Base-by-base conservation (phyloP, 2,797 vertebrate genomes). In the Crocidura indochinensis region DNA sequence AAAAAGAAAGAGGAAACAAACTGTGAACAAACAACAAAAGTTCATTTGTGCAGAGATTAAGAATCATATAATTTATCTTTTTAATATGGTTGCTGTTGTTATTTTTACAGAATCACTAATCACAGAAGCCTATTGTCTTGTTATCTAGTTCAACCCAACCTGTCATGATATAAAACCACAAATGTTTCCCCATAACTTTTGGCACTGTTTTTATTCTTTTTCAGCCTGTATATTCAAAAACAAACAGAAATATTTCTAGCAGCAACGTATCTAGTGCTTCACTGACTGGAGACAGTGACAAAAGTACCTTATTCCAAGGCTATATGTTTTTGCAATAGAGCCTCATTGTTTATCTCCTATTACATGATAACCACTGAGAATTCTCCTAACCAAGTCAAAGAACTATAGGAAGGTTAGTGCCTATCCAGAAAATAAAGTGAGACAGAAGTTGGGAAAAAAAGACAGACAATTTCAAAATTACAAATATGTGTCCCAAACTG, bases 191-290 rank as follows among this genome's bases (percentile, higher is more conserved):
- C 75, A 91, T 89, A 94, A 93, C 91, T 93, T 80, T 95, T 96
- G 91, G 82, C 89, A 0, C 44, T 51, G 1, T 92, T 96, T 93
- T 95, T 94, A 88, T 91, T 95, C 81, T 78, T 95, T 97, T 85
- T 78, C 92, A 94, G 91, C 95, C 96, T 96, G 76, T 77, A 96
- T 93, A 95, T 96, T 82, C 51, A 89, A 96, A 97, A 96, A 83
- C 96, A 97, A 97, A 97, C 95, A 96, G 95, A 96, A 97, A 96
- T 94, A 95, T 97, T 97, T 96, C 96, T 92, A 97, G 89, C 79
- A 97, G 91, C 92, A 92, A 71, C 96, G 87, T 96, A 96, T 94
- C 94, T 94, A 97, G 76, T 88, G n/a, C 84, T 97, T 93, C 89
- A 96, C 78, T 96, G 64, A 27, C 86, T 95, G 89, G 76, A 96